Conservation (phyloP, 2,797 vertebrate species). For the Sebastes taczanowskii region DNA sequence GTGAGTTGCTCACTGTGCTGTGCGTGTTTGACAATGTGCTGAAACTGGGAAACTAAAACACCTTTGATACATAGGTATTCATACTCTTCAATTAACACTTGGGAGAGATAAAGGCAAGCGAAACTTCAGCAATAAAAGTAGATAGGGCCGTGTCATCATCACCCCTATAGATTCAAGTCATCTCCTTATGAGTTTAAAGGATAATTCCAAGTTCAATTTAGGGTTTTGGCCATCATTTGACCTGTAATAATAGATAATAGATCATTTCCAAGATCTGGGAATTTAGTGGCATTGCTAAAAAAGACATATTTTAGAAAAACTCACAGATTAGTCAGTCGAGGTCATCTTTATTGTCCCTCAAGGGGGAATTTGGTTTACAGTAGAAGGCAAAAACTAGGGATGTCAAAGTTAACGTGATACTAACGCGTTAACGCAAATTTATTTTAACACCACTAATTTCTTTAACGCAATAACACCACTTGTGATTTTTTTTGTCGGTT, state of each 20-base stretch:
- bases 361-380: not conserved
- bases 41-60: conserved; percentile 13
- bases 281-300: not conserved
- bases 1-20: not conserved
- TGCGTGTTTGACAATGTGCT: conserved; percentile 15
- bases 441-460: too few relatives aligned
- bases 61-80: conserved; percentile 8
- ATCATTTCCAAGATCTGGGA: not conserved
- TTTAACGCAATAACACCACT: too few relatives aligned
- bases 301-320: not conserved
- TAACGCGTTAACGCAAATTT: not conserved
- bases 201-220: not conserved
- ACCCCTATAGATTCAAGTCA: not conserved
- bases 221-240: not conserved
- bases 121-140: not conserved
- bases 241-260: not conserved
- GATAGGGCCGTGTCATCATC: not conserved
- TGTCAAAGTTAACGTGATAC: not conserved
- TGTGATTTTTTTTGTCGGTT: too few relatives aligned
- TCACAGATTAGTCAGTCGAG: not conserved
- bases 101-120: not conserved
- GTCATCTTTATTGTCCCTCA: not conserved
- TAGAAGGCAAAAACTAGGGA: not conserved
- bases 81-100: conserved; percentile 37
- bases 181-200: not conserved